Conservation (phyloP, 2,113 vertebrate species). For the Sphyrna mokarran region DNA sequence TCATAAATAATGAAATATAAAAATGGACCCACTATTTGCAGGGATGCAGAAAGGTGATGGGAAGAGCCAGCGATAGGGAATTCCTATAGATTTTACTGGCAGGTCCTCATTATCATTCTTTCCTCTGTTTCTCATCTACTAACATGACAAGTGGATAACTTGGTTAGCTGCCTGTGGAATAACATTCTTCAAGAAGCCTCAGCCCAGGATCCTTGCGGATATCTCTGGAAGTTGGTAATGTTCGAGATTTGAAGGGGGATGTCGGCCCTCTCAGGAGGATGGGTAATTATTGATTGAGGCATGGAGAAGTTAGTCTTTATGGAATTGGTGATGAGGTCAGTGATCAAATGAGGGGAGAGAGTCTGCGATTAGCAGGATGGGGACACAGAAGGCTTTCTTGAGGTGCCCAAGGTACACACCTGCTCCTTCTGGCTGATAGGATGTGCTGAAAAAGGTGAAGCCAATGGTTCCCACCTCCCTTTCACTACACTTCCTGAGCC, state of each 20-base stretch:
- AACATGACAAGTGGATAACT: neutral
- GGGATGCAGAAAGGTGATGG: too few species aligned
- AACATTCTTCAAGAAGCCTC: neutral
- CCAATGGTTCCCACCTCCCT: too few species aligned
- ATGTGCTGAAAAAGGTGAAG: too few species aligned
- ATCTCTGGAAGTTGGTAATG: neutral
- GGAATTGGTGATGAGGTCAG: neutral
- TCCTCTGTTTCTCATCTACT: too few species aligned
- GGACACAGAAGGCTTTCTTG: too few species aligned
- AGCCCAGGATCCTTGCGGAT: neutral
- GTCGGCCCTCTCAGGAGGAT: neutral
- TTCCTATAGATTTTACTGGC: too few species aligned
- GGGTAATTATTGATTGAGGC: neutral
- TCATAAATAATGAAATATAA: neutral
- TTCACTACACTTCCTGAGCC: neutral
- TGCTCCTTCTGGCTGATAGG: too few species aligned
- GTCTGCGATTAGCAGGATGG: neutral
- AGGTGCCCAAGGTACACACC: too few species aligned
- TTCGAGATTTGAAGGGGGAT: neutral
- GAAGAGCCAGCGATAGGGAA: too few species aligned
- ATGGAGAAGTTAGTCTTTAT: neutral
- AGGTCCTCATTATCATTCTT: too few species aligned
- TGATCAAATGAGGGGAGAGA: neutral
- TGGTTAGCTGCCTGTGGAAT: neutral
- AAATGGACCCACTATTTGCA: too few species aligned